Evolutionary conservation across 2,113 vertebrate species (phyloP), one percentile per base, ranked within the genome.

Genomic region (Romanogobio albipinnatus): DNA sequence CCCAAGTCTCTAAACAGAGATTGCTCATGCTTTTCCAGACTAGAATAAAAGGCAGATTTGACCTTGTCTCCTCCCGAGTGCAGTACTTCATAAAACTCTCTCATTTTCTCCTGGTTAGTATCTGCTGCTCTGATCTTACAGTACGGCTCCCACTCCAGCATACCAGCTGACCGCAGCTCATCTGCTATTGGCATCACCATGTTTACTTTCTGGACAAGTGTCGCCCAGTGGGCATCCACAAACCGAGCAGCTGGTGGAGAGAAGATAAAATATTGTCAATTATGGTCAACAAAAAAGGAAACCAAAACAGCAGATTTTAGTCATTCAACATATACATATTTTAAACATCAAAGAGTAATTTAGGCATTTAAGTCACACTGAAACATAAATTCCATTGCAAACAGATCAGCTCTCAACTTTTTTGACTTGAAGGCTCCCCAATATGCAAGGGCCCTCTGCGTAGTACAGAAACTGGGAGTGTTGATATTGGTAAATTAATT

Each of bases 1-100:
- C 82, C 43, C 53, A 76, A 58, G 39, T 64, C 26, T 81, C 29
- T 22, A 33, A 68, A 24, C 49, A 79, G 47, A 58, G 14, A 10
- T 22, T 76, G 1, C 26, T 36, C 59, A 15, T 53, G 56, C 3
- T 78, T 53, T 76, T 56, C 68, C 45, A 85, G 33, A 19, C 6
- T 24, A 43, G 33, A 39, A 70, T 79, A 85, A 71, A 80, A 79
- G 64, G 76, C 76, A 73, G 62, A 73, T 85, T 85, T 79, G 11
- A 80, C 62, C n/a, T 36, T 5, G 33, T 61, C 51, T 73, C 76
- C 76, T 33, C 84, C 76, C 59, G 49, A 80, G 9, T 85, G 29
- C 56, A 59, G 36, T 4, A 29, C 45, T 45, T 22, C 26, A 66
- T n/a, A 33, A 13, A 56, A 7, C 80, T 22, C 47, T 36, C 80